Evolutionary conservation across 1,140 invertebrate species (phyloP).

Genomic region (Lasioglossum baleicum): DNA sequence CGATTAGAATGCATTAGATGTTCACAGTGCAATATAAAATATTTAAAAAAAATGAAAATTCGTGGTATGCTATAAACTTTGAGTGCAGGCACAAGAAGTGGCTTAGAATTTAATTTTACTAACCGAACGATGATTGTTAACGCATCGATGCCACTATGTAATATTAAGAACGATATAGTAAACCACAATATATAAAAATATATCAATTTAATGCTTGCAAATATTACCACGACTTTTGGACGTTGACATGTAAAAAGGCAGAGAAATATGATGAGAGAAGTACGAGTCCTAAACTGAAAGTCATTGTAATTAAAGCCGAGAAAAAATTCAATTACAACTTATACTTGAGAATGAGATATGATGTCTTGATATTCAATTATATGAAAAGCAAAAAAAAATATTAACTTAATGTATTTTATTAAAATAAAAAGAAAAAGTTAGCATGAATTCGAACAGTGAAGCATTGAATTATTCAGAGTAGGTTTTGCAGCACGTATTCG

Average conservation of each 20-base stretch:
- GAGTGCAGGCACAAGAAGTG: conserved; percentile 28
- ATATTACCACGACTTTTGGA: conserved; percentile 28
- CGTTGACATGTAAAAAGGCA: conserved; percentile 43
- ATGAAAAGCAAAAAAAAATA: conserved; percentile 30
- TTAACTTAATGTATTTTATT: conserved; percentile 65
- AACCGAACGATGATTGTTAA: conserved; percentile 9
- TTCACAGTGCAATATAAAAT: conserved; percentile 54
- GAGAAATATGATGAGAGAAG: conserved; percentile 22
- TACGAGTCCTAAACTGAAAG: conserved; percentile 39
- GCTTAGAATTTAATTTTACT: conserved; percentile 37
- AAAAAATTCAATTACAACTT: conserved; percentile 24
- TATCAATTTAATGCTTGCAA: conserved; percentile 36
- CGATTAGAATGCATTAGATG: conserved; percentile 24
- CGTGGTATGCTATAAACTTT: conserved; percentile 10
- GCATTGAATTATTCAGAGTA: conserved; percentile 42
- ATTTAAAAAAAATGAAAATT: conserved; percentile 18
- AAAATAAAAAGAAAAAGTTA: conserved; percentile 48
- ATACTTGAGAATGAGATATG: conserved; percentile 10
- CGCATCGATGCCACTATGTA: conserved; percentile 30
- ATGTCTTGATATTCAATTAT: conserved; percentile 46
- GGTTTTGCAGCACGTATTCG: conserved; percentile 36
- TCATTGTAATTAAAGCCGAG: conserved; percentile 45
- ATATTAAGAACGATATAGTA: conserved; percentile 30
- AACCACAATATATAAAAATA: conserved; percentile 27
- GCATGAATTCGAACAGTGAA: conserved; percentile 33